phyloP scores from a whole-genome alignment of 2,113 vertebrate species.

The Coturnix japonica region DNA sequence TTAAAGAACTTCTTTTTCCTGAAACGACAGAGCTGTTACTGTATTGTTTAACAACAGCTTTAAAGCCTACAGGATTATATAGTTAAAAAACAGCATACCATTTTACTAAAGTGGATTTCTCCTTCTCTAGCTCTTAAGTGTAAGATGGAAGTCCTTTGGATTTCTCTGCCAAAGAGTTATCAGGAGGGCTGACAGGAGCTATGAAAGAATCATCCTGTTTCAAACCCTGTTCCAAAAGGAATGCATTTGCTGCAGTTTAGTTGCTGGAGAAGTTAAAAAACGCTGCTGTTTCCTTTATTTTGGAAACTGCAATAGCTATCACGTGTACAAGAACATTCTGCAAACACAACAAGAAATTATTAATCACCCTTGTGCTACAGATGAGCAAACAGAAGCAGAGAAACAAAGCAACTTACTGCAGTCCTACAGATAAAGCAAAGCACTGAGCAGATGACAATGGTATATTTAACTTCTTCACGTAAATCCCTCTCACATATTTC shows the following conservation, averaged over 20 bases:
- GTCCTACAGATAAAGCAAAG: background rate
- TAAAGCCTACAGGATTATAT: background rate
- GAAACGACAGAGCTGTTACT: background rate
- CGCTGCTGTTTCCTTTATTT: background rate
- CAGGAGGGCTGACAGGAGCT: background rate
- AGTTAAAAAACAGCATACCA: background rate
- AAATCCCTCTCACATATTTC: background rate
- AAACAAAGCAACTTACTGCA: background rate
- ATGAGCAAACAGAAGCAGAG: background rate
- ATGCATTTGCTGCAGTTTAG: background rate
- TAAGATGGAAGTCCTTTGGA: constrained; percentile 15
- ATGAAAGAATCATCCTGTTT: constrained; percentile 33
- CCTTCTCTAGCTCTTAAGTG: background rate
- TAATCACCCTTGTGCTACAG: background rate
- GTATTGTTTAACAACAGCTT: background rate
- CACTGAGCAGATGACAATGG: background rate
- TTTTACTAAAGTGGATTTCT: background rate
- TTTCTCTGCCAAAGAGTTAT: constrained; percentile 23
- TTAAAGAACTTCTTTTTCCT: background rate
- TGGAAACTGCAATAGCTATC: background rate
- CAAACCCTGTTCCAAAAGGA: constrained; percentile 35
- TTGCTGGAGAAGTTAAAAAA: background rate
- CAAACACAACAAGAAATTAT: background rate
- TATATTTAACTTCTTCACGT: background rate
- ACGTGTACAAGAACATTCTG: background rate